These are phyloP conservation scores for Hoplostethus atlanticus DNA, from an alignment of 2,797 vertebrate genomes.

Conservation along the genomic window DNA sequence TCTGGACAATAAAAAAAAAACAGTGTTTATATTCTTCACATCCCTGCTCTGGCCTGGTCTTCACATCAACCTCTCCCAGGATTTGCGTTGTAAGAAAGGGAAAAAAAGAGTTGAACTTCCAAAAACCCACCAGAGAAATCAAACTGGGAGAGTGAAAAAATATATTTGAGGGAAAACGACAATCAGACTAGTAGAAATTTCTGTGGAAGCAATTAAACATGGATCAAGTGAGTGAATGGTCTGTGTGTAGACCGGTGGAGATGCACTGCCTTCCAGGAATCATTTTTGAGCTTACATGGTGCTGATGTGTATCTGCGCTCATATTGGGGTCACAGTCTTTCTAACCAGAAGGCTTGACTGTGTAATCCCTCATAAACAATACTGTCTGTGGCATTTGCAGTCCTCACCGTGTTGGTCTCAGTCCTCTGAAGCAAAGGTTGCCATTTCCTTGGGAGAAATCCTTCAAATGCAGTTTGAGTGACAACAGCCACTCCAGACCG, in stretches of 20 bases:
- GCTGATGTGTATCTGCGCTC: slow-evolving; percentile 81
- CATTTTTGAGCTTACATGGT: slow-evolving; percentile 73
- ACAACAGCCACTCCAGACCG: slow-evolving; percentile 36
- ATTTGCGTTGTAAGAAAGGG: slow-evolving; percentile 79
- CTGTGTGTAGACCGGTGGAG: slow-evolving; percentile 62
- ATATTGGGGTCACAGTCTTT: slow-evolving; percentile 83
- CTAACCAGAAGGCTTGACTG: slow-evolving; percentile 70
- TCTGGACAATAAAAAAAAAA: slow-evolving; percentile 87
- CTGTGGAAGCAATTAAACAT: slow-evolving; percentile 77
- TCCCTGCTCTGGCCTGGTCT: slow-evolving; percentile 84
- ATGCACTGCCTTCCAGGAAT: slow-evolving; percentile 72
- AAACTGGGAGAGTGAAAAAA: slow-evolving; percentile 49
- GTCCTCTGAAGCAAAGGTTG: slow-evolving; percentile 63
- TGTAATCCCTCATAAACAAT: slow-evolving; percentile 85
- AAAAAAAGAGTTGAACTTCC: slow-evolving; percentile 66
- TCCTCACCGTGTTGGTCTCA: slow-evolving; percentile 49
- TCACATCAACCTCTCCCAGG: slow-evolving; percentile 83
- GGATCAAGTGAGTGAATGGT: slow-evolving; percentile 69
- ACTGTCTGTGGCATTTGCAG: slow-evolving; percentile 82
- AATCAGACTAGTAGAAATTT: slow-evolving; percentile 61
- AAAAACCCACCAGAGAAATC: slow-evolving; percentile 71
- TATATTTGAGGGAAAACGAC: slow-evolving; percentile 55
- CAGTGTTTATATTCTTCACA: slow-evolving; percentile 91
- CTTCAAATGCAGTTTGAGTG: slow-evolving; percentile 44
- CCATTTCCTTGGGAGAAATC: slow-evolving; percentile 56